These are phyloP conservation scores for Muscidifurax raptorellus DNA, from an alignment of 1,140 invertebrate genomes.

Conservation along the genomic window DNA sequence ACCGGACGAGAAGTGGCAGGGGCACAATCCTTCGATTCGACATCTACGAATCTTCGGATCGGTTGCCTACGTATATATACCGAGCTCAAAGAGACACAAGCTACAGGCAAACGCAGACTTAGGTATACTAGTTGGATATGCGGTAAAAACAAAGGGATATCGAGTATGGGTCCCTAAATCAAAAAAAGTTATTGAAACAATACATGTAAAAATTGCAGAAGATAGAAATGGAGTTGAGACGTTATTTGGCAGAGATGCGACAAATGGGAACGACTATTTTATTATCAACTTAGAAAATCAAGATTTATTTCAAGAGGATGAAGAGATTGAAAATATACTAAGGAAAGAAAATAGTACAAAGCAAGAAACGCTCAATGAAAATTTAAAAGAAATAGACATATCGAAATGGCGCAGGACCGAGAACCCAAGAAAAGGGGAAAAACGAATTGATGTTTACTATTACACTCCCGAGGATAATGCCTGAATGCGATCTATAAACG, in stretches of 20 bases:
- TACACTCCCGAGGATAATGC: neutral
- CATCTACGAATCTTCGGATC: slow-evolving; percentile 35
- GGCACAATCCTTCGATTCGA: slow-evolving; percentile 3
- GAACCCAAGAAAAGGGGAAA: slow-evolving; percentile 8
- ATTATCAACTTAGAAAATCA: neutral
- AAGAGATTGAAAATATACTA: too few relatives aligned
- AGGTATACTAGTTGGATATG: slow-evolving; percentile 29
- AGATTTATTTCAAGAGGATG: too few relatives aligned
- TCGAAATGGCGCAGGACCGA: neutral
- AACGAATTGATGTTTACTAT: slow-evolving; percentile 1
- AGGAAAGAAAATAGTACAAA: too few relatives aligned
- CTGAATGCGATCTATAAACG: neutral
- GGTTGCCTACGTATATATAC: slow-evolving; percentile 26
- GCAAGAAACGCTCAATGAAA: too few relatives aligned
- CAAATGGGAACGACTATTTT: neutral
- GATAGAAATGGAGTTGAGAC: neutral
- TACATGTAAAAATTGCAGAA: slow-evolving; percentile 10
- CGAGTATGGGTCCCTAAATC: neutral
- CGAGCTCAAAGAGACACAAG: neutral
- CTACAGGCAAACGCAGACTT: neutral
- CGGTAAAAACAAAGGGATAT: slow-evolving; percentile 4
- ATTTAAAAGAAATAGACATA: neutral
- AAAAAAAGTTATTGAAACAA: slow-evolving; percentile 12
- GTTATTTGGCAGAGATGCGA: neutral
- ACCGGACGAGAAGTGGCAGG: slow-evolving; percentile 24